Evolutionary conservation across 1,140 invertebrate species (phyloP).

Genomic region (Bacillus rossius): DNA sequence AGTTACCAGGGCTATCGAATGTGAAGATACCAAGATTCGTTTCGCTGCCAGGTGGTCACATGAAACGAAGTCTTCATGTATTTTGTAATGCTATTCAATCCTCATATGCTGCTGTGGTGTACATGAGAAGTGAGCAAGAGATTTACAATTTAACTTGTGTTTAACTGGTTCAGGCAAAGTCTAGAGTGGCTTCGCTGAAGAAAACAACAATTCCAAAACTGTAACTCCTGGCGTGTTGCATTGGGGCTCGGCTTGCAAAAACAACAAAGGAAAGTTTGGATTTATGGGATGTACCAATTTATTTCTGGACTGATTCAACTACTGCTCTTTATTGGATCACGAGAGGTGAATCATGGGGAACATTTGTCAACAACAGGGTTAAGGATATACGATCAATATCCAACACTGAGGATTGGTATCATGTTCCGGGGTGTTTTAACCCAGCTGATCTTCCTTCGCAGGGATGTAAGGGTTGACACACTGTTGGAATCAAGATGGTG

Average conservation of each 20-base stretch:
- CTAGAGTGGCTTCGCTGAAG: constrained; percentile 33
- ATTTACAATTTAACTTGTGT: constrained; percentile 1
- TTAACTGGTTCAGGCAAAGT: constrained; percentile 30
- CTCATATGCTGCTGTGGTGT: constrained; percentile 32
- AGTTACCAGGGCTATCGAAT: constrained; percentile 17
- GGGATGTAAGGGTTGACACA: constrained; percentile 30
- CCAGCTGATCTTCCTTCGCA: constrained; percentile 41
- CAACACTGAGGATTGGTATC: constrained; percentile 26
- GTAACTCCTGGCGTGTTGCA: constrained; percentile 35
- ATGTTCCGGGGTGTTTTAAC: constrained; percentile 38
- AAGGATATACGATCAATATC: constrained; percentile 18
- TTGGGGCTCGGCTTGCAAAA: constrained; percentile 29
- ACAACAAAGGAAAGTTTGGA: constrained; percentile 20
- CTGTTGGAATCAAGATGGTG: constrained; percentile 37
- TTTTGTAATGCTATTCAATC: constrained; percentile 36
- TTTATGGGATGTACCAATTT: constrained; percentile 4
- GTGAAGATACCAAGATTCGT: constrained; percentile 27
- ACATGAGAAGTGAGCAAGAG: constrained; percentile 19
- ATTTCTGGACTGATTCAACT: constrained; percentile 35
- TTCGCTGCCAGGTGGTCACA: not conserved
- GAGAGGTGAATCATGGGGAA: constrained; percentile 18
- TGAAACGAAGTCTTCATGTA: constrained; percentile 23
- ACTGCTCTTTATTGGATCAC: constrained; percentile 33
- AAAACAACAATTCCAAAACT: constrained; percentile 31
- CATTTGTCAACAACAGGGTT: constrained; percentile 23